A percentile compares a stretch with the other conserved stretches of the same genome.
Conservation (phyloP, 2,797 vertebrate species). For the Diplodus puntazzo region DNA sequence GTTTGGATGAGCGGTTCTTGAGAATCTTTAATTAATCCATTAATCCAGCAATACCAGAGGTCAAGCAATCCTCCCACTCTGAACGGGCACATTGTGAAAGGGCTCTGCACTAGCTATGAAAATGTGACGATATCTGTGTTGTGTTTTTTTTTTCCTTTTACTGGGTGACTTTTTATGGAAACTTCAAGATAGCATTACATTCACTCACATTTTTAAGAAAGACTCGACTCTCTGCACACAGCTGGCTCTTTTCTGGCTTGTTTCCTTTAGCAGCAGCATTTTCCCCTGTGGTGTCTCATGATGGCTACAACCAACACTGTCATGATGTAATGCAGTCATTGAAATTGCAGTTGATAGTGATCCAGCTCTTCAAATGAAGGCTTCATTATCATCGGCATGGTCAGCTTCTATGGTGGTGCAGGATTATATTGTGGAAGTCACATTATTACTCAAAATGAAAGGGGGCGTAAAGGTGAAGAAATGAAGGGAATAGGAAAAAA, state of each 20-base stretch:
- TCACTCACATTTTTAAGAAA: neutral
- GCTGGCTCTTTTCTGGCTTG: neutral
- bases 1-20: too few relatives aligned
- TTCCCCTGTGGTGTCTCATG: neutral
- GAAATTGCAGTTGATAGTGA: conserved; percentile 23
- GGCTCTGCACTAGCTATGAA: neutral
- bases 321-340: conserved; percentile 29
- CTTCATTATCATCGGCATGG: conserved; percentile 5
- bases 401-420: conserved; percentile 15
- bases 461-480: neutral
- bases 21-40: too few relatives aligned
- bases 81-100: too few relatives aligned
- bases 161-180: neutral
- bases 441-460: neutral
- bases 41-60: too few relatives aligned
- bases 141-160: neutral
- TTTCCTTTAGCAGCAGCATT: conserved; percentile 6
- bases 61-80: too few relatives aligned
- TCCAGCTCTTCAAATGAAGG: conserved; percentile 35
- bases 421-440: conserved; percentile 2
- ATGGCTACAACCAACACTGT: conserved; percentile 22
- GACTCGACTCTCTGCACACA: neutral
- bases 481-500: neutral
- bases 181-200: neutral
- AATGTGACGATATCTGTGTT: neutral